Evolutionary conservation across 2,797 vertebrate genomes (phyloP).

Genomic region (Thamnophis elegans): DNA sequence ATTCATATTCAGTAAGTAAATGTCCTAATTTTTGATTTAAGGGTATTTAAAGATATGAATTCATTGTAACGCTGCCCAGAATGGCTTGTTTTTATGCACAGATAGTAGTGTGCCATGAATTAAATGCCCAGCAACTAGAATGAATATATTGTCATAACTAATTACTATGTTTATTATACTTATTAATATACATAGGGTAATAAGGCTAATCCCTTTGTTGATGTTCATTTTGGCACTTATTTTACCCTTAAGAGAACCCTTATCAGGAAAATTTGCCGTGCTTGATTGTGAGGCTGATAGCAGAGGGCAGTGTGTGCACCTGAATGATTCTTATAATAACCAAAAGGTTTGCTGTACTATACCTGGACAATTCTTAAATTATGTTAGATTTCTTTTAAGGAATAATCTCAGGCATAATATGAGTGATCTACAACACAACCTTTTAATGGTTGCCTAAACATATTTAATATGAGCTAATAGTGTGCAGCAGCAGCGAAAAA

Average conservation of each 20-base stretch:
- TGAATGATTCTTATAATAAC: background rate
- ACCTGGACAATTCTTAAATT: background rate
- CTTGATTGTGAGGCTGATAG: background rate
- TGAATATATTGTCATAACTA: slow-evolving; percentile 39
- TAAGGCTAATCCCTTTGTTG: background rate
- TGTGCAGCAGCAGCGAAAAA: too few relatives aligned
- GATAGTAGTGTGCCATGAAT: background rate
- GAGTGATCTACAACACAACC: background rate
- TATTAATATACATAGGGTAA: background rate
- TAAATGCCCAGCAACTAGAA: slow-evolving; percentile 28
- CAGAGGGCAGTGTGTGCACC: background rate
- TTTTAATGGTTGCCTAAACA: background rate
- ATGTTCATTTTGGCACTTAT: background rate
- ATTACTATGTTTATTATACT: slow-evolving; percentile 40
- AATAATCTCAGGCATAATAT: background rate
- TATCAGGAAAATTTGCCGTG: background rate
- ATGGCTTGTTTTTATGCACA: background rate
- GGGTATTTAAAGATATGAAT: slow-evolving; percentile 15
- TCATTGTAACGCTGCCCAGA: slow-evolving; percentile 11
- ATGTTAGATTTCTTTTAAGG: background rate
- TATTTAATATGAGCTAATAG: background rate
- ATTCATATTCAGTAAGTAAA: background rate
- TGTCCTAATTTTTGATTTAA: slow-evolving; percentile 4
- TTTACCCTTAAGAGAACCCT: background rate
- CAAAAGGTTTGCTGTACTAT: background rate